Conservation (phyloP, 2,888 invertebrate species). For the Nephrotoma flavescens region DNA sequence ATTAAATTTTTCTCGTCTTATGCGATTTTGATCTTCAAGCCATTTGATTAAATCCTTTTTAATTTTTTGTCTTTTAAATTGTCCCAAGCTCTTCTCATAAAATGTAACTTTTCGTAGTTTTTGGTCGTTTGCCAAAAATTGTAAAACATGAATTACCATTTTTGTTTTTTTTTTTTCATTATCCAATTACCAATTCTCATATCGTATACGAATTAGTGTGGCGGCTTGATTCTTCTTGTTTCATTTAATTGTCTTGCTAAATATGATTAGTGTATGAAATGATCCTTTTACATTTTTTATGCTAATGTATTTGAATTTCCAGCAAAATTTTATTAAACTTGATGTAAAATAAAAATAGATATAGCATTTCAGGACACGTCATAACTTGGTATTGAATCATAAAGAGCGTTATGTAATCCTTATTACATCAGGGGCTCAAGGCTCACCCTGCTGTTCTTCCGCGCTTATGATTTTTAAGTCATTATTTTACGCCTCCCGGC, state of each 20-base stretch:
- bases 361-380: neutral
- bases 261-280: neutral
- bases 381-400: neutral
- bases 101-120: neutral
- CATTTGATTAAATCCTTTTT: neutral
- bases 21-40: neutral
- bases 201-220: neutral
- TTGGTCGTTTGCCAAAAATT: neutral
- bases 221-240: neutral
- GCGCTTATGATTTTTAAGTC: too few species aligned
- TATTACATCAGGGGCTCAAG: too few species aligned
- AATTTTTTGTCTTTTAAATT: neutral
- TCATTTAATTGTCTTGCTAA: neutral
- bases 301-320: neutral
- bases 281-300: neutral
- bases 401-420: too few species aligned
- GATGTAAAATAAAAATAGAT: neutral
- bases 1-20: neutral
- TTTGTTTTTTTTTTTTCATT: neutral
- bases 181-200: neutral
- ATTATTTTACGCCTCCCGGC: too few species aligned
- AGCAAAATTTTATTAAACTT: neutral
- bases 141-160: neutral
- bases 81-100: neutral
- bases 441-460: too few species aligned